phyloP scores from a whole-genome alignment of 2,888 invertebrate species.

The Ariolimax columbianus region DNA sequence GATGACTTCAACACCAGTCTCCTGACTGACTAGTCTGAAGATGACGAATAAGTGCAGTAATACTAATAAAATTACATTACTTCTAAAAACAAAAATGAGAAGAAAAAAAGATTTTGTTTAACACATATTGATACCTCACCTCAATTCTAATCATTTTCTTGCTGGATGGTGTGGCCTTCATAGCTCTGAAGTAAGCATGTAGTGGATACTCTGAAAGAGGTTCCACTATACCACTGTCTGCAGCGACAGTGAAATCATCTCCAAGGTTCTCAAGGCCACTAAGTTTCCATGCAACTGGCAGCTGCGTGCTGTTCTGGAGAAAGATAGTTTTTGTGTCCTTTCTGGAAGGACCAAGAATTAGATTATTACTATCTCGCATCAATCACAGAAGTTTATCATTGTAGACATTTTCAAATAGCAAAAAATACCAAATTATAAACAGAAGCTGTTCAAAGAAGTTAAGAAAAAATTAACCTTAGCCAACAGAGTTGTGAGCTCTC shows the following conservation, averaged over 20 bases:
- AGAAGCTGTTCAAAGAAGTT: too few species aligned
- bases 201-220: slow-evolving; percentile 77
- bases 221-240: slow-evolving; percentile 77
- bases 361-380: too few species aligned
- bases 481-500: too few species aligned
- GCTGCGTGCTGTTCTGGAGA: slow-evolving; percentile 77
- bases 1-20: too few species aligned
- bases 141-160: slow-evolving; percentile 78
- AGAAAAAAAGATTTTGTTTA: too few species aligned
- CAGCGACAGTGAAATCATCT: slow-evolving; percentile 79
- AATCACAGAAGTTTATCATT: neutral
- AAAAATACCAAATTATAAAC: too few species aligned
- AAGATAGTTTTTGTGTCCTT: slow-evolving; percentile 79
- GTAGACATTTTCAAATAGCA: too few species aligned
- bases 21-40: too few species aligned
- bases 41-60: too few species aligned
- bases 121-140: slow-evolving; percentile 59
- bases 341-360: slow-evolving; percentile 60
- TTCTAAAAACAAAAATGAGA: too few species aligned
- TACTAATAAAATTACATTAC: too few species aligned
- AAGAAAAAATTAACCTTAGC: too few species aligned
- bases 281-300: slow-evolving; percentile 79
- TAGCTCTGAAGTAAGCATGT: slow-evolving; percentile 78
- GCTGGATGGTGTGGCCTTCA: slow-evolving; percentile 76
- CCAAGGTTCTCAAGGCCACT: slow-evolving; percentile 78